A percentile compares a stretch with the other conserved stretches of the same genome.
Evolutionary conservation across 2,797 vertebrate species (phyloP).

Genomic region (Karalla daura): DNA sequence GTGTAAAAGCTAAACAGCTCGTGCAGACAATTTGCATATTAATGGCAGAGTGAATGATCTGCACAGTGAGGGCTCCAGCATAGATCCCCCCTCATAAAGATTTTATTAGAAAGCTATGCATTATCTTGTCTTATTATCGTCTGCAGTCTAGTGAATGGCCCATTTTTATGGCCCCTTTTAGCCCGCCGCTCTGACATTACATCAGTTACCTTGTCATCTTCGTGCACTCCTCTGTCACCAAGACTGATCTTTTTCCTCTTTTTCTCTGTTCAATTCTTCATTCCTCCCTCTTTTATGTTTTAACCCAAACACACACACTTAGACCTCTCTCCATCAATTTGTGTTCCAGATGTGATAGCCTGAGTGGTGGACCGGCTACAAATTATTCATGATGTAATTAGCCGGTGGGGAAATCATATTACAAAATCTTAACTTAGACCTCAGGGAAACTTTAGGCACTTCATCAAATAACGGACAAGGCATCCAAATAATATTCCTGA

Average conservation of each 20-base stretch:
- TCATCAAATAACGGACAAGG: slow-evolving; percentile 62
- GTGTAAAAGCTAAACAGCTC: slow-evolving; percentile 13
- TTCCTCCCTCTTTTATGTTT: slow-evolving; percentile 28
- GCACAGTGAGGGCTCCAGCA: slow-evolving; percentile 13
- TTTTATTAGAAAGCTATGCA: slow-evolving; percentile 74
- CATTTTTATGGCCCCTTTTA: slow-evolving; percentile 68
- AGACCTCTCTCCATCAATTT: slow-evolving; percentile 27
- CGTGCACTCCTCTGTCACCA: slow-evolving; percentile 42
- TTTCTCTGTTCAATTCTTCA: slow-evolving; percentile 43
- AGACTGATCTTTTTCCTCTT: slow-evolving; percentile 45
- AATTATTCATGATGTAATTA: slow-evolving; percentile 81
- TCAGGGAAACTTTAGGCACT: slow-evolving; percentile 71
- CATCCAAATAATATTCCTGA: slow-evolving; percentile 68
- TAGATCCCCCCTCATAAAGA: slow-evolving; percentile 59
- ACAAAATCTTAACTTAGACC: slow-evolving; percentile 71
- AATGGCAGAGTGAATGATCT: slow-evolving; percentile 19
- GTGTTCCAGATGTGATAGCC: slow-evolving; percentile 54
- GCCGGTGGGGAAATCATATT: slow-evolving; percentile 66
- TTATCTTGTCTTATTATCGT: slow-evolving; percentile 75
- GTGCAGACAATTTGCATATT: slow-evolving; percentile 38
- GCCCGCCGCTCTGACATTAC: slow-evolving; percentile 63
- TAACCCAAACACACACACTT: slow-evolving; percentile 19
- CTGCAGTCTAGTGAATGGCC: slow-evolving; percentile 49
- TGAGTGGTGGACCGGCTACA: slow-evolving; percentile 48
- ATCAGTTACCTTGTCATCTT: slow-evolving; percentile 71